These are phyloP conservation scores for Notospermus geniculatus DNA, from an alignment of 1,140 invertebrate species.

Conservation along the genomic window DNA sequence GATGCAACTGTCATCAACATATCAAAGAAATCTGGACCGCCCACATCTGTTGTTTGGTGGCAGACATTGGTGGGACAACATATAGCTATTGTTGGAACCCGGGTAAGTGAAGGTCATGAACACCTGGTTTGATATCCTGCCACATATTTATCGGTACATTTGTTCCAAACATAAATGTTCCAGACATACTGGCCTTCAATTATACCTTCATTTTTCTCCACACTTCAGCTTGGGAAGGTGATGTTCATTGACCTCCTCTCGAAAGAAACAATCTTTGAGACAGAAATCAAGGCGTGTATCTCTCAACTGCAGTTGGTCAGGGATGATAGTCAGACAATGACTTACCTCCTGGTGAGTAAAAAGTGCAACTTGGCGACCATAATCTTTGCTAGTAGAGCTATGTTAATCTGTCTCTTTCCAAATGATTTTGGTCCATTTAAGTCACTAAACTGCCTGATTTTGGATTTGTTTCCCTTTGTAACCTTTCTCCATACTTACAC, in stretches of 20 bases:
- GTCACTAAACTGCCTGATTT: neutral
- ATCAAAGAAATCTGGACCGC: conserved; percentile 41
- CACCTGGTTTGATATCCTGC: too few species aligned
- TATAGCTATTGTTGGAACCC: conserved; percentile 70
- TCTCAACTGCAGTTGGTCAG: conserved; percentile 65
- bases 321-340: conserved; percentile 67
- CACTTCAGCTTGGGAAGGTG: conserved; percentile 67
- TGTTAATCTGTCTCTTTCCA: too few species aligned
- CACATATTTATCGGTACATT: too few species aligned
- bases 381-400: too few species aligned
- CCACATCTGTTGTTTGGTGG: conserved; percentile 69
- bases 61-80: conserved; percentile 65
- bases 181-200: too few species aligned
- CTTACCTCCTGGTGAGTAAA: conserved; percentile 65
- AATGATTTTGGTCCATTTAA: conserved; percentile 2
- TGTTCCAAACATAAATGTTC: too few species aligned
- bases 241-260: conserved; percentile 69
- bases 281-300: conserved; percentile 64
- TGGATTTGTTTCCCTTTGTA: neutral
- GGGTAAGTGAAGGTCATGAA: conserved; percentile 45
- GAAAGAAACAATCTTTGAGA: conserved; percentile 66
- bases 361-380: too few species aligned
- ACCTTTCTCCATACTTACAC: neutral
- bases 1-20: conserved; percentile 52
- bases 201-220: too few species aligned